phyloP scores from a whole-genome alignment of 1,140 invertebrate species.

The Heliconius melpomene region DNA sequence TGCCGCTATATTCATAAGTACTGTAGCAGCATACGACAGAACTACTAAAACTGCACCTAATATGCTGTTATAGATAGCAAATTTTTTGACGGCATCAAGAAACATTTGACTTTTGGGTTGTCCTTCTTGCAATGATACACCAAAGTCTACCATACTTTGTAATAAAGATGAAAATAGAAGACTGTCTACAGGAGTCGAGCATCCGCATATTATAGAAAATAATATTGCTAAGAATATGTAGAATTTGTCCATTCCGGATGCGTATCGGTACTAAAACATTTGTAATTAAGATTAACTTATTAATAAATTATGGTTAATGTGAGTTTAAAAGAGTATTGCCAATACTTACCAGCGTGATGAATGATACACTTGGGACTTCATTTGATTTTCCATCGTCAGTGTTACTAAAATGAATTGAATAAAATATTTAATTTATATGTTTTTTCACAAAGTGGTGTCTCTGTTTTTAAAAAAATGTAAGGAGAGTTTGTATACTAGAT shows the following conservation, averaged over 20 bases:
- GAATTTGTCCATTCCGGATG: constrained; percentile 81
- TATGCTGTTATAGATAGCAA: constrained; percentile 81
- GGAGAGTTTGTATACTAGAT: too few species aligned
- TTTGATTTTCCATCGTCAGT: not conserved
- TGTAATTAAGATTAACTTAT: not conserved
- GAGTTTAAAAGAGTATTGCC: too few species aligned
- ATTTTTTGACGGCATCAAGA: constrained; percentile 75
- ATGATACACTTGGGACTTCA: constrained; percentile 52
- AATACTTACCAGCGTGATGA: constrained; percentile 52
- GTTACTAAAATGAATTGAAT: too few species aligned
- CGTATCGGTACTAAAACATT: constrained; percentile 81
- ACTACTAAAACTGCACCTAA: constrained; percentile 83
- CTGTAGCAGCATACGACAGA: constrained; percentile 84
- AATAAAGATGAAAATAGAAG: constrained; percentile 86
- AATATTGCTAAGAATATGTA: constrained; percentile 83
- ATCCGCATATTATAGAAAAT: constrained; percentile 82
- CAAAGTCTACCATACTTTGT: constrained; percentile 75
- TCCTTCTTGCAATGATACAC: constrained; percentile 49
- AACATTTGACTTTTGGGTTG: constrained; percentile 54
- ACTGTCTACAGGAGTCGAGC: constrained; percentile 85
- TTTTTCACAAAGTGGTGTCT: too few species aligned
- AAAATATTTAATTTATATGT: too few species aligned
- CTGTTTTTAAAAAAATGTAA: too few species aligned
- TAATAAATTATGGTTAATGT: not conserved
- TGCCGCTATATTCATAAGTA: constrained; percentile 85